phyloP scores from a whole-genome alignment of 2,797 vertebrate species.

The Manis crassicaudata region DNA sequence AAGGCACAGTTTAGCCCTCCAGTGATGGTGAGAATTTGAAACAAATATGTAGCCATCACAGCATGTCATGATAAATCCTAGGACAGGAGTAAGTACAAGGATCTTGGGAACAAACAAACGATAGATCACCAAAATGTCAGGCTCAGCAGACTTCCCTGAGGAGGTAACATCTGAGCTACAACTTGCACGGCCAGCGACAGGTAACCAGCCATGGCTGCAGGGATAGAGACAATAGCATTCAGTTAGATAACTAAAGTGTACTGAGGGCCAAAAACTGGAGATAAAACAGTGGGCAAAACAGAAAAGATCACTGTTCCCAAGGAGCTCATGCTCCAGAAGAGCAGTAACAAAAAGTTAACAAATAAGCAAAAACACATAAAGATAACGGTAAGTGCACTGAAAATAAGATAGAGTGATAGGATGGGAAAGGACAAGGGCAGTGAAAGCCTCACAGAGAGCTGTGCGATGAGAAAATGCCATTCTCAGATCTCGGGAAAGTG shows the following conservation, averaged over 20 bases:
- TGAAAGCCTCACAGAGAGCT: background rate
- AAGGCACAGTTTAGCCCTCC: background rate
- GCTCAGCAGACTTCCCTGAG: background rate
- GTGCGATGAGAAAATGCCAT: background rate
- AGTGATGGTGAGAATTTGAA: background rate
- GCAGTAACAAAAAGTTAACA: background rate
- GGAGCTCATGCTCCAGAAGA: background rate
- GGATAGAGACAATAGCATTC: background rate
- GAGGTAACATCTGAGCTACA: background rate
- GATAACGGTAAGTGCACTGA: background rate
- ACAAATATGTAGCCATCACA: background rate
- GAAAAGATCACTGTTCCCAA: background rate
- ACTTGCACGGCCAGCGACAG: background rate
- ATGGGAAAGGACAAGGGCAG: background rate
- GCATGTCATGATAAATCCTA: background rate
- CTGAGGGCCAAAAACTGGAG: background rate
- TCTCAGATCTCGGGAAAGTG: background rate
- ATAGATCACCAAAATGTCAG: background rate
- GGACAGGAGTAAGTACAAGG: background rate
- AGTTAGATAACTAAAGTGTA: background rate
- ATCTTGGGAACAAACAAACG: background rate
- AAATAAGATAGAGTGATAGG: background rate
- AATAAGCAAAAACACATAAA: background rate
- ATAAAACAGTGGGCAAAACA: background rate
- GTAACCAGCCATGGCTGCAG: background rate